A percentile compares a stretch with the other conserved stretches of the same genome.
Conservation (phyloP, 2,797 vertebrate genomes). For the Spea hammondii region DNA sequence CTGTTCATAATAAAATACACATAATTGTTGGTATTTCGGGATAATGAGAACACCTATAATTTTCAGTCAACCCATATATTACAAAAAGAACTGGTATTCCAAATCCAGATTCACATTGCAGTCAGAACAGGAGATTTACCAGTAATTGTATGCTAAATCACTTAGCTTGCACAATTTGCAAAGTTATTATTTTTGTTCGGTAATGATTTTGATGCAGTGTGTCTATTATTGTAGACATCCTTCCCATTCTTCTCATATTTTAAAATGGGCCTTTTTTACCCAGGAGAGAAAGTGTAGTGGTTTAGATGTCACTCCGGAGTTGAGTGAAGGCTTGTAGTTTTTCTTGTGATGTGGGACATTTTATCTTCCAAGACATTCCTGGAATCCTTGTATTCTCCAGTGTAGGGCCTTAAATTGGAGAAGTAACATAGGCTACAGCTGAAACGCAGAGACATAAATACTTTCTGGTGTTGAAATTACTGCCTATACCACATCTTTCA, state of each 20-base stretch:
- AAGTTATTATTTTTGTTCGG: constrained; percentile 36
- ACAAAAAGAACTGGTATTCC: background rate
- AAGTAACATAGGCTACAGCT: constrained; percentile 1
- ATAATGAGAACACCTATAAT: background rate
- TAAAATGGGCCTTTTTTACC: background rate
- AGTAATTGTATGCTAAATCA: constrained; percentile 23
- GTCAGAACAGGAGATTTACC: background rate
- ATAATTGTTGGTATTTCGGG: background rate
- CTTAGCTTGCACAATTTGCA: constrained; percentile 29
- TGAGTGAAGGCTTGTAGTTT: background rate
- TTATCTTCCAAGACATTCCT: constrained; percentile 11
- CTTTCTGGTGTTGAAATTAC: constrained; percentile 22
- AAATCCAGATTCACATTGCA: background rate
- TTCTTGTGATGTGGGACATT: constrained; percentile 8
- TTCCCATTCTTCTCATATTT: constrained; percentile 3
- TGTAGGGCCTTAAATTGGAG: background rate
- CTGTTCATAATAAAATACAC: background rate
- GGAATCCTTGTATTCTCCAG: constrained; percentile 20
- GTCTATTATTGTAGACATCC: constrained; percentile 32
- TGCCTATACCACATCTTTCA: constrained; percentile 32
- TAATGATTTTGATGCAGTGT: constrained; percentile 42
- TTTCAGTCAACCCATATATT: background rate
- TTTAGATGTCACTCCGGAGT: background rate
- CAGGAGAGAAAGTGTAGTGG: constrained; percentile 12
- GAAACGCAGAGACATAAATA: constrained; percentile 18